phyloP scores from a whole-genome alignment of 2,888 invertebrate genomes.

The Phlogophora meticulosa region DNA sequence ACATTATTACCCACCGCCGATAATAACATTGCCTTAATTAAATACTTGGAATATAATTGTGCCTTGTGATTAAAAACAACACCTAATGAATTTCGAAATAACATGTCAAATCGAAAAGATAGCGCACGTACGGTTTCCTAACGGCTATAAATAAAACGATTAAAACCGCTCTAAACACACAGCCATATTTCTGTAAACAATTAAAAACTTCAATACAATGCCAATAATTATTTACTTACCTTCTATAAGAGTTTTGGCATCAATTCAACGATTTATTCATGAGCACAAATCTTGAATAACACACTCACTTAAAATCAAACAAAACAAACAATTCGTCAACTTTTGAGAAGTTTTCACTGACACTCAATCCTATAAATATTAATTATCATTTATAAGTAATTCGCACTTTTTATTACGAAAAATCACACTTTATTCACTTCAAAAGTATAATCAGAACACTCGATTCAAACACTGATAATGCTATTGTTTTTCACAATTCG shows the following conservation, averaged over 20 bases:
- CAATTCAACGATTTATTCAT: conserved; percentile 68
- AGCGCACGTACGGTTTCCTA: conserved; percentile 50
- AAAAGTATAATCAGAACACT: conserved; percentile 17
- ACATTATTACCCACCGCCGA: not conserved
- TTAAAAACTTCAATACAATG: conserved; percentile 51
- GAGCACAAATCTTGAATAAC: conserved; percentile 56
- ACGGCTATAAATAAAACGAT: conserved; percentile 39
- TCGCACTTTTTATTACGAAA: not conserved
- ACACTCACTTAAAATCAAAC: conserved; percentile 55
- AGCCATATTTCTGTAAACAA: conserved; percentile 42
- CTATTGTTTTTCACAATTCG: conserved; percentile 5
- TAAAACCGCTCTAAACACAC: conserved; percentile 16
- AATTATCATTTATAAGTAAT: not conserved
- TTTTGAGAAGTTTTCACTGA: conserved; percentile 41
- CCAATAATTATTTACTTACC: conserved; percentile 64
- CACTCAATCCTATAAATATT: conserved; percentile 7
- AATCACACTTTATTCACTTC: conserved; percentile 11
- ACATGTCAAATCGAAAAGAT: conserved; percentile 26
- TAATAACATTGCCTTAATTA: conserved; percentile 11
- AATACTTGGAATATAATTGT: not conserved
- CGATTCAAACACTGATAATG: conserved; percentile 10
- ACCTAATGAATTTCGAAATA: conserved; percentile 27
- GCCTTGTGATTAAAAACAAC: conserved; percentile 6
- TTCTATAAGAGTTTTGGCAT: conserved; percentile 60
- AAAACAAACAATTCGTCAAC: conserved; percentile 48